These are phyloP conservation scores for Tachuris rubrigastra DNA, from an alignment of 2,113 vertebrate species.

Conservation along the genomic window DNA sequence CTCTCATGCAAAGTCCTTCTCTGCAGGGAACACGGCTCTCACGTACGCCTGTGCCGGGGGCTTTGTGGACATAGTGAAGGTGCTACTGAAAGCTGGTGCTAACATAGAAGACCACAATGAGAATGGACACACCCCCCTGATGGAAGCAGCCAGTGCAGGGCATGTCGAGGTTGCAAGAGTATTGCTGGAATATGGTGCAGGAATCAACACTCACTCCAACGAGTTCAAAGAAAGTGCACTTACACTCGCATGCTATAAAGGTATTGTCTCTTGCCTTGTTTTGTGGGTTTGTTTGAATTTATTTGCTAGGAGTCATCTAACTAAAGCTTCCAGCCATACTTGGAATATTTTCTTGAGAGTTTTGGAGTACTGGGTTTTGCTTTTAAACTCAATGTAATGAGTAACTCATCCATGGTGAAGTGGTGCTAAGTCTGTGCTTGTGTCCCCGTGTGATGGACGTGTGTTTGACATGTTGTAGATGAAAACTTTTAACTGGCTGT, in stretches of 20 bases:
- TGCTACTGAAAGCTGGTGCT: constrained; percentile 96
- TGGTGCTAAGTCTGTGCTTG: background rate
- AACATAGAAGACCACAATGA: constrained; percentile 99
- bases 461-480: background rate
- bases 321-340: background rate
- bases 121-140: constrained; percentile 96
- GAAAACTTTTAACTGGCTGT: background rate
- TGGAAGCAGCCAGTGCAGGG: constrained; percentile 98
- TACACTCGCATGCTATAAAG: constrained; percentile 99
- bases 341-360: background rate
- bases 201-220: constrained; percentile 99
- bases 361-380: background rate
- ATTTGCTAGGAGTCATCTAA: background rate
- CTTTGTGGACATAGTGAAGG: constrained; percentile 97
- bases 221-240: constrained; percentile 99
- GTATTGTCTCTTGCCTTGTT: constrained; percentile 65
- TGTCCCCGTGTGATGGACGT: background rate
- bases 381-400: background rate
- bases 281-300: background rate
- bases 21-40: constrained; percentile 93
- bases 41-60: constrained; percentile 98
- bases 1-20: background rate
- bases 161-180: constrained; percentile 96
- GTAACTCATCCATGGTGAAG: background rate
- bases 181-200: constrained; percentile 95